These are phyloP conservation scores for Cordilura impudica DNA, from an alignment of 2,888 invertebrate species.

Conservation along the genomic window DNA sequence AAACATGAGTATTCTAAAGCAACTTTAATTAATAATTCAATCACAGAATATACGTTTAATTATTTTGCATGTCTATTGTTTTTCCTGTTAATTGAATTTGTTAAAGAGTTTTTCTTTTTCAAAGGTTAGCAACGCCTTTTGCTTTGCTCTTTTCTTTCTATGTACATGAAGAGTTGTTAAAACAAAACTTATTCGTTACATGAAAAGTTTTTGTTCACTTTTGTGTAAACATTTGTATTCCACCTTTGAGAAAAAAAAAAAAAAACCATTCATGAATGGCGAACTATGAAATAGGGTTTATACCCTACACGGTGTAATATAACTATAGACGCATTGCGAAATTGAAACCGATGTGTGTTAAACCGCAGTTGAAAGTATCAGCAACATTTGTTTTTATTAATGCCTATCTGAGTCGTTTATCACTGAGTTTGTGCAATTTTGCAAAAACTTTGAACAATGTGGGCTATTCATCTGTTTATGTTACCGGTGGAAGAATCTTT, in stretches of 20 bases:
- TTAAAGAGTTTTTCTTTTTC: conserved; percentile 3
- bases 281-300: conserved; percentile 3
- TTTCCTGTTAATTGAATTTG: conserved; percentile 34
- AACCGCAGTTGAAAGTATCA: too few species aligned
- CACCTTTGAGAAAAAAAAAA: conserved; percentile 26
- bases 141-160: conserved; percentile 32
- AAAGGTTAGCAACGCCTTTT: conserved; percentile 41
- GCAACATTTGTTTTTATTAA: too few species aligned
- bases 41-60: conserved; percentile 16
- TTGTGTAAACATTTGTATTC: conserved; percentile 42
- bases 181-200: conserved; percentile 51
- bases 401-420: too few species aligned
- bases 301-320: too few species aligned
- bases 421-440: too few species aligned
- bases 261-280: conserved; percentile 29
- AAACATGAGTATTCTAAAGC: too few species aligned
- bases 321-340: too few species aligned
- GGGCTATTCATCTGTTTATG: too few species aligned
- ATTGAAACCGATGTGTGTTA: too few species aligned
- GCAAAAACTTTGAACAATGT: too few species aligned
- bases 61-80: conserved; percentile 43
- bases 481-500: too few species aligned
- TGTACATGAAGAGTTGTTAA: neutral
- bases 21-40: neutral
- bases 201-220: conserved; percentile 45